These are phyloP conservation scores for Mus musculus DNA, from an alignment of 2,113 vertebrate species.

Conservation along the genomic window GRCm39 chr4:98205501-98206000, in stretches of 20 bases:
- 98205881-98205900: slow-evolving; percentile 50
- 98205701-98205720: slow-evolving; percentile 75
- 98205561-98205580: slow-evolving; percentile 69
- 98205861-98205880: background rate
- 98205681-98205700: slow-evolving; percentile 78
- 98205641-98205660: background rate
- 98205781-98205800: slow-evolving; percentile 59
- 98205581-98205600: slow-evolving; percentile 77
- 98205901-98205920: background rate
- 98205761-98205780: slow-evolving; percentile 76
- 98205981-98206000: background rate
- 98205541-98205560: slow-evolving; percentile 50
- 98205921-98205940: background rate
- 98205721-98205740: slow-evolving; percentile 59
- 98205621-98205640: slow-evolving; percentile 62
- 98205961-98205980: background rate
- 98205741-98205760: slow-evolving; percentile 77
- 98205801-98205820: slow-evolving; percentile 75
- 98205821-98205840: slow-evolving; percentile 75
- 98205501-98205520: background rate
- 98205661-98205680: slow-evolving; percentile 76
- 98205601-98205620: slow-evolving; percentile 79
- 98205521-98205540: slow-evolving; percentile 55
- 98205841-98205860: slow-evolving; percentile 29
- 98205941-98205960: background rate